A percentile compares a stretch with the other conserved stretches of the same genome.
Conservation (phyloP, 2,888 invertebrate genomes). For the Bibio marci region DNA sequence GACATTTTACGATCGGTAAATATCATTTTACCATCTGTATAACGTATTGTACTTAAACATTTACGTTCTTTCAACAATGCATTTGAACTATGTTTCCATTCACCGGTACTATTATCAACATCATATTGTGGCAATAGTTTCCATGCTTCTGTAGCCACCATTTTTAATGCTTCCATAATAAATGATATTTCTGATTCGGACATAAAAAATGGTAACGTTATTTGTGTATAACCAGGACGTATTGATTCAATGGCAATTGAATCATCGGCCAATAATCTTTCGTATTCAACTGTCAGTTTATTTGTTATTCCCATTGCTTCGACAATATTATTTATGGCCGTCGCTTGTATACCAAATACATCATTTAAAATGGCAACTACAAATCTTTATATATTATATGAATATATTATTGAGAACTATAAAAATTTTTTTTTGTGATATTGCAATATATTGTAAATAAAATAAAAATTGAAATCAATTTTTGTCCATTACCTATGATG, state of each 20-base stretch:
- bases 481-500: constrained; percentile 42
- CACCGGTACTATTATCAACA: constrained; percentile 74
- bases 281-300: constrained; percentile 55
- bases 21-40: constrained; percentile 57
- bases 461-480: neutral
- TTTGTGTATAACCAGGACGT: constrained; percentile 70
- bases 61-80: constrained; percentile 63
- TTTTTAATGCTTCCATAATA: constrained; percentile 64
- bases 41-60: constrained; percentile 62
- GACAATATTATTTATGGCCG: constrained; percentile 68
- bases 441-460: neutral
- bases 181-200: constrained; percentile 63
- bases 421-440: neutral
- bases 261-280: constrained; percentile 38
- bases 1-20: constrained; percentile 54
- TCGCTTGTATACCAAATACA: constrained; percentile 77
- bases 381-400: constrained; percentile 15
- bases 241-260: constrained; percentile 44
- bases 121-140: constrained; percentile 74
- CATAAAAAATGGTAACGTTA: constrained; percentile 76
- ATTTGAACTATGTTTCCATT: constrained; percentile 75
- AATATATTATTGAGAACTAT: no score
- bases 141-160: constrained; percentile 81
- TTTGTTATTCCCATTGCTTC: constrained; percentile 71
- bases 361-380: constrained; percentile 77